Conservation (phyloP, 2,797 vertebrate species). For the Margarornis squamiger region DNA sequence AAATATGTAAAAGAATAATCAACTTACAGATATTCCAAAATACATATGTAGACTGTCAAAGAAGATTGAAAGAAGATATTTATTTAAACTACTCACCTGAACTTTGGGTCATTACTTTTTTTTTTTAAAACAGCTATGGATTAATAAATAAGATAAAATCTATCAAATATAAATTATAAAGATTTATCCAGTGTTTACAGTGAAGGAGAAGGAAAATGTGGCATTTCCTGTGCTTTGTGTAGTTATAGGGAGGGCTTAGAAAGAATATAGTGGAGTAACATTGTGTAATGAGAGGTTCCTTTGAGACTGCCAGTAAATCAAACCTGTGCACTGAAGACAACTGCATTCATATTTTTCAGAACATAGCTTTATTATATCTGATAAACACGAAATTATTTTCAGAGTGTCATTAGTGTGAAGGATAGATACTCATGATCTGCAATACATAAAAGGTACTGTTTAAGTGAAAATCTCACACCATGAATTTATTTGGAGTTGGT, state of each 20-base stretch:
- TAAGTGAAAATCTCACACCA: not conserved
- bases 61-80: slow-evolving; percentile 23
- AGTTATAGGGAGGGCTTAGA: not conserved
- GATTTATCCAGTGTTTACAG: slow-evolving; percentile 22
- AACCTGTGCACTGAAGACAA: not conserved
- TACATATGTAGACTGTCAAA: not conserved
- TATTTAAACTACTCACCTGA: slow-evolving; percentile 23
- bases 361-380: not conserved
- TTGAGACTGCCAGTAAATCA: not conserved
- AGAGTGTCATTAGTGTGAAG: not conserved
- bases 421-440: not conserved
- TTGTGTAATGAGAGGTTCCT: not conserved
- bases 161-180: not conserved
- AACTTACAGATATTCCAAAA: not conserved
- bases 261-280: not conserved
- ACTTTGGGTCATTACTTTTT: slow-evolving; percentile 13
- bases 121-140: not conserved
- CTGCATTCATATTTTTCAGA: not conserved
- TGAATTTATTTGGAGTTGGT: not conserved
- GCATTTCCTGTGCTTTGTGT: not conserved
- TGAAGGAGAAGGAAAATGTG: not conserved
- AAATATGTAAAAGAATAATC: not conserved
- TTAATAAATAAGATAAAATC: slow-evolving; percentile 33
- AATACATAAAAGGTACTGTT: not conserved
- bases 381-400: not conserved